A percentile compares a stretch with the other conserved stretches of the same genome.
These are phyloP conservation scores for Pangasius sanitwongsei DNA, from an alignment of 2,797 vertebrate species.

Conservation along the genomic window DNA sequence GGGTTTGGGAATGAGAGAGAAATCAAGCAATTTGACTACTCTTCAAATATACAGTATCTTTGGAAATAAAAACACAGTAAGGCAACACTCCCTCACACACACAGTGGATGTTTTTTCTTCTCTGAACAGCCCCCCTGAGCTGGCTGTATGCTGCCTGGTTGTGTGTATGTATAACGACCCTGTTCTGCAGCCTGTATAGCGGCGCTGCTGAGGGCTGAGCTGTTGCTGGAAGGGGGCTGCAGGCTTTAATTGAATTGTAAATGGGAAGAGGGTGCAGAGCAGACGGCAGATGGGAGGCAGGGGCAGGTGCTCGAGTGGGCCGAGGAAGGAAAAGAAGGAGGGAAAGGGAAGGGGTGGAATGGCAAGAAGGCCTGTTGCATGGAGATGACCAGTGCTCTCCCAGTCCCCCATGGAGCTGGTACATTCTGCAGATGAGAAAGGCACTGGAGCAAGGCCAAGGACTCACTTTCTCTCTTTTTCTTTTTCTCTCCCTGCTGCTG, in stretches of 20 bases:
- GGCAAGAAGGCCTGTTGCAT: slow-evolving; percentile 65
- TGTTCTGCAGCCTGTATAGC: slow-evolving; percentile 58
- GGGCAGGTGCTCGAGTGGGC: slow-evolving; percentile 64
- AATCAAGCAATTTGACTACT: slow-evolving; percentile 46
- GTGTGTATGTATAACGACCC: slow-evolving; percentile 15
- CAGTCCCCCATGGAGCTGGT: slow-evolving; percentile 61
- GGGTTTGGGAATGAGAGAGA: slow-evolving; percentile 46
- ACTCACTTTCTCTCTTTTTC: slow-evolving; percentile 34
- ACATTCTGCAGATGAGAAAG: slow-evolving; percentile 56
- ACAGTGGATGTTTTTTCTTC: slow-evolving; percentile 25
- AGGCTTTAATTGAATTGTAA: slow-evolving; percentile 85
- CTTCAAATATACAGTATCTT: slow-evolving; percentile 29
- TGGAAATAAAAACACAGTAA: slow-evolving; percentile 27
- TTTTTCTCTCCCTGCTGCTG: slow-evolving; percentile 39
- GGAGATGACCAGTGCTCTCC: slow-evolving; percentile 70
- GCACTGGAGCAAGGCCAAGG: slow-evolving; percentile 55
- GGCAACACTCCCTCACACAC: slow-evolving; percentile 5
- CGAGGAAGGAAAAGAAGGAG: slow-evolving; percentile 62
- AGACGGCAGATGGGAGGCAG: slow-evolving; percentile 83
- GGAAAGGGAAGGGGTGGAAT: slow-evolving; percentile 62
- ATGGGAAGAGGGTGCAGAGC: slow-evolving; percentile 73
- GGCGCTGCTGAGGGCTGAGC: slow-evolving; percentile 28
- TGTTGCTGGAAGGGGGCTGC: slow-evolving; percentile 71
- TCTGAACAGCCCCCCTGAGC: slow-evolving; percentile 18
- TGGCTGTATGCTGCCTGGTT: slow-evolving; percentile 41